Percentiles rank a stretch among this genome's conserved stretches.
Conservation (phyloP, 53 echinoderm and acorn worm species). For the Henricia sp. region DNA sequence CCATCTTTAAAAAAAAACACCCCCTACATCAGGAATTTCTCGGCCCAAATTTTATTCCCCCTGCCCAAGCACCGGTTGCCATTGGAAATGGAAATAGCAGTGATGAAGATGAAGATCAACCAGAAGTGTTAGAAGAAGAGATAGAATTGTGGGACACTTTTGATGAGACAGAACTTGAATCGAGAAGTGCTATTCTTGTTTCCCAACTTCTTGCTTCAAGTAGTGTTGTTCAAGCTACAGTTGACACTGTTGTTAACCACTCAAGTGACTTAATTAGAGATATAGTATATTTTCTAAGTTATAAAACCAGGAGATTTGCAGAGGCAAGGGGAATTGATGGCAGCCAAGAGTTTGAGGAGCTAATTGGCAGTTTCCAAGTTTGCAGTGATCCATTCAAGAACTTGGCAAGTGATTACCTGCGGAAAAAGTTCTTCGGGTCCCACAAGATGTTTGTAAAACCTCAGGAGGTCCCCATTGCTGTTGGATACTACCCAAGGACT, state of each 20-base stretch:
- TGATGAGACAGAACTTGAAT: slow-evolving; percentile 21
- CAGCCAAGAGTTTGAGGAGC: slow-evolving; percentile 29
- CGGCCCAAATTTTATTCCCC: neutral
- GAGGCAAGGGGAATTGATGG: slow-evolving; percentile 41
- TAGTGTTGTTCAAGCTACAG: slow-evolving; percentile 28
- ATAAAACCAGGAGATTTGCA: slow-evolving; percentile 51
- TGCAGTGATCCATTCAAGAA: slow-evolving; percentile 63
- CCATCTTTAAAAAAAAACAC: slow-evolving; percentile 15
- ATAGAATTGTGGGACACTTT: slow-evolving; percentile 24
- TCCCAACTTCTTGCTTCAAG: slow-evolving; percentile 16
- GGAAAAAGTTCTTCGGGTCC: slow-evolving; percentile 50
- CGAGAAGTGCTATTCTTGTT: neutral
- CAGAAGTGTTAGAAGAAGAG: neutral
- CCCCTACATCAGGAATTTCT: neutral
- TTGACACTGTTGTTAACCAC: slow-evolving; percentile 32
- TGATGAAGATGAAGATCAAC: neutral
- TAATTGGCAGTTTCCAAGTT: slow-evolving; percentile 35
- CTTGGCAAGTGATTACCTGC: slow-evolving; percentile 55
- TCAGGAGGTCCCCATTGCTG: slow-evolving; percentile 49
- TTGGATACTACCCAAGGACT: slow-evolving; percentile 55
- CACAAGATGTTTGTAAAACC: slow-evolving; percentile 39
- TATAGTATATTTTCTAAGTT: slow-evolving; percentile 34
- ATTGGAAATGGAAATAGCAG: neutral
- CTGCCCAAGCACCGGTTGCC: neutral
- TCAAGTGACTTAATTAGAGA: slow-evolving; percentile 51